Conservation (phyloP, 2,888 invertebrate genomes). For the Agonum fuliginosum region DNA sequence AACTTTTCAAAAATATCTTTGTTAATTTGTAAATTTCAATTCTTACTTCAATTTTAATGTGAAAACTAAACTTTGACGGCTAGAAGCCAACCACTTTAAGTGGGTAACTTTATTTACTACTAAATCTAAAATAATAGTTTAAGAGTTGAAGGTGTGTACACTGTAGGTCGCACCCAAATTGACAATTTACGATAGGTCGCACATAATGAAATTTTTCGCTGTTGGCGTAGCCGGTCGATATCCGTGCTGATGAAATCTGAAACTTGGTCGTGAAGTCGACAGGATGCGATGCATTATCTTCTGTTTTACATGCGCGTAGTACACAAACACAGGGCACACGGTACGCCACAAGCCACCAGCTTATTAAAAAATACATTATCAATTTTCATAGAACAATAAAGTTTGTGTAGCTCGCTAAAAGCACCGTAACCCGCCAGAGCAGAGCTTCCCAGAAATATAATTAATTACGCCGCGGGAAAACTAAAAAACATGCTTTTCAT, state of each 20-base stretch:
- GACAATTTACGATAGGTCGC: no score
- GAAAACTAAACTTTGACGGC: no score
- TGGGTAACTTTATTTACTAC: no score
- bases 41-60: no score
- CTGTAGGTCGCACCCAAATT: no score
- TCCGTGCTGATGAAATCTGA: constrained; percentile 40
- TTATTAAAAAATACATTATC: constrained; percentile 56
- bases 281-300: constrained; percentile 56
- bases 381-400: constrained; percentile 57
- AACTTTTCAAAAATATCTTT: no score
- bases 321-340: background rate
- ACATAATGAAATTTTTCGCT: background rate
- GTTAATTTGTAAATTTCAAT: no score
- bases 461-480: constrained; percentile 40
- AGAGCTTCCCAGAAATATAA: constrained; percentile 35
- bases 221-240: constrained; percentile 24
- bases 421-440: constrained; percentile 3
- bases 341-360: constrained; percentile 5
- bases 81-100: no score
- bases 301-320: constrained; percentile 47
- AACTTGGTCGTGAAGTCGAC: constrained; percentile 44
- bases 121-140: no score
- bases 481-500: constrained; percentile 26
- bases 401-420: constrained; percentile 43
- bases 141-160: no score